Conservation (phyloP, 2,113 vertebrate species). For the Phaethon lepturus region DNA sequence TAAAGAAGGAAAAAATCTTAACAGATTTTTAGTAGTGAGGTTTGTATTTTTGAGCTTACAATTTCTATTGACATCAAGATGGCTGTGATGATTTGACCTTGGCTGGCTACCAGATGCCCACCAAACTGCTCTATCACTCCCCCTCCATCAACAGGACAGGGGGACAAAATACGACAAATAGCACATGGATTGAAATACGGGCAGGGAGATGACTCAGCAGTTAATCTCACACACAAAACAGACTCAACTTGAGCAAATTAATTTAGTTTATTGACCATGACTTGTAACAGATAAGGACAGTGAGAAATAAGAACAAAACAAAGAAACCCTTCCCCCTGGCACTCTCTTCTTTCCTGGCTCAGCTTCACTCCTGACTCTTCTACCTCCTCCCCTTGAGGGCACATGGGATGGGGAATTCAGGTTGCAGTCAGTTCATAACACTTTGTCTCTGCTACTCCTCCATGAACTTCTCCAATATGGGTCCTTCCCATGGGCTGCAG, state of each 20-base stretch:
- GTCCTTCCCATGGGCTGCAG: neutral
- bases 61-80: neutral
- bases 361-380: neutral
- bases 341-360: neutral
- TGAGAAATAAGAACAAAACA: neutral
- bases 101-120: neutral
- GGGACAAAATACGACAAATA: neutral
- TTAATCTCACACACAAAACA: neutral
- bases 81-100: neutral
- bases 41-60: neutral
- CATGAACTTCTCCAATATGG: neutral
- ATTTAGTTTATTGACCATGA: neutral
- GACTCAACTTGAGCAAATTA: neutral
- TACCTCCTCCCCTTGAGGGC: neutral
- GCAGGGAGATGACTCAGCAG: neutral
- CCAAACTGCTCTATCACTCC: rapidly evolving
- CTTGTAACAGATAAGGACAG: neutral
- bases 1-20: neutral
- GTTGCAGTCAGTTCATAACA: neutral
- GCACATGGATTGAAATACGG: neutral
- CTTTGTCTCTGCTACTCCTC: neutral
- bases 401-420: rapidly evolving
- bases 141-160: neutral
- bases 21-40: neutral
- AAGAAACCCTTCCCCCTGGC: neutral